Conservation (phyloP, 2,113 vertebrate species). For the Podarcis raffonei region DNA sequence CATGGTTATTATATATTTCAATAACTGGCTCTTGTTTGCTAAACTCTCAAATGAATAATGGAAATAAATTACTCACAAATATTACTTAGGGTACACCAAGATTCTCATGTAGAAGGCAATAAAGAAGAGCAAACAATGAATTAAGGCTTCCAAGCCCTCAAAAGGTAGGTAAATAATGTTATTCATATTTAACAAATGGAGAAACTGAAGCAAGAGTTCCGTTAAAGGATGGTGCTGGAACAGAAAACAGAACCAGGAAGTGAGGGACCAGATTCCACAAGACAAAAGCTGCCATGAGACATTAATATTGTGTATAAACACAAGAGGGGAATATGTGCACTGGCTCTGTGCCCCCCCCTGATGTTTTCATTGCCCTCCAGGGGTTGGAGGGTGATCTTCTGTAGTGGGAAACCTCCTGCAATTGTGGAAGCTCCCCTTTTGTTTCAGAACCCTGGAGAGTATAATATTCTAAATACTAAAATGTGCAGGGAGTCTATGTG, state of each 20-base stretch:
- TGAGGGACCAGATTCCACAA: neutral
- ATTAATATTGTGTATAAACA: too few relatives aligned
- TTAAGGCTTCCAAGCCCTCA: neutral
- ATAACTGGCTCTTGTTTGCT: constrained; percentile 23
- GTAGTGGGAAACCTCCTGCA: too few relatives aligned
- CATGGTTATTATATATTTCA: constrained; percentile 26
- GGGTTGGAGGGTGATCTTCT: too few relatives aligned
- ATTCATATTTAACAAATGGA: neutral
- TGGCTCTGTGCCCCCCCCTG: too few relatives aligned
- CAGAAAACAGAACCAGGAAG: neutral
- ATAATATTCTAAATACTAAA: too few relatives aligned
- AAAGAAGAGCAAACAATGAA: constrained; percentile 36
- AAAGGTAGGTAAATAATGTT: neutral
- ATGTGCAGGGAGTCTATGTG: too few relatives aligned
- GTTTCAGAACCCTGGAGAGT: too few relatives aligned
- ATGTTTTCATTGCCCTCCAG: too few relatives aligned
- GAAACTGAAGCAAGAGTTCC: constrained; percentile 30
- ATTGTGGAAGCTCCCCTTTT: too few relatives aligned
- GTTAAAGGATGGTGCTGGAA: neutral
- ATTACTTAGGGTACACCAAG: neutral
- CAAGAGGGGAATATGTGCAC: too few relatives aligned
- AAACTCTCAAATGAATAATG: constrained; percentile 13
- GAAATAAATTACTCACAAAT: constrained; percentile 23
- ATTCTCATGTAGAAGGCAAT: neutral
- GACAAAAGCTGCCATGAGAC: neutral